A percentile compares a stretch with the other conserved stretches of the same genome.
These are phyloP conservation scores for Melolontha melolontha DNA, from an alignment of 2,888 invertebrate species.

Conservation along the genomic window DNA sequence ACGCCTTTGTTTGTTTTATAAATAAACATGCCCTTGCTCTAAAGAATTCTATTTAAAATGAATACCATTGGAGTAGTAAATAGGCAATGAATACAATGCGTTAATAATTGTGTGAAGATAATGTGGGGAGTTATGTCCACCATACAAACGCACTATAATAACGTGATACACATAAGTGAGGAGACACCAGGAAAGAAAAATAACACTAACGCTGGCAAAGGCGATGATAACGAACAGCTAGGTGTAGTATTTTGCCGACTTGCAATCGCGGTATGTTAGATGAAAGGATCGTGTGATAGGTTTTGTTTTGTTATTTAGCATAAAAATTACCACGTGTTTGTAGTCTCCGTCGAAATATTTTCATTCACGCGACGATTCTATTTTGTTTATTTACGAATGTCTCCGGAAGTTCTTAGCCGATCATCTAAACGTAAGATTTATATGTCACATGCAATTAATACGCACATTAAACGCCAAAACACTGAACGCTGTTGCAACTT, in stretches of 20 bases:
- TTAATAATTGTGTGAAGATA: slow-evolving; percentile 23
- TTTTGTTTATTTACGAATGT: slow-evolving; percentile 1
- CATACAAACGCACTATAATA: slow-evolving; percentile 20
- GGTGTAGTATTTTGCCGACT: slow-evolving; percentile 19
- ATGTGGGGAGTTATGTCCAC: slow-evolving; percentile 5
- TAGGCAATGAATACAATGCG: slow-evolving; percentile 26
- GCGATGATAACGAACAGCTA: slow-evolving; percentile 13
- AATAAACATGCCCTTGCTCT: slow-evolving; percentile 21
- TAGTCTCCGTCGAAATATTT: slow-evolving; percentile 2
- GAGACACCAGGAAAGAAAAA: background rate
- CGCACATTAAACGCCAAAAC: slow-evolving; percentile 15
- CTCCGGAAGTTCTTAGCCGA: slow-evolving; percentile 3
- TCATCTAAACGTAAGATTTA: slow-evolving; percentile 2
- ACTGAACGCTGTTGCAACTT: slow-evolving; percentile 10
- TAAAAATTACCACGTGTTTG: slow-evolving; percentile 37
- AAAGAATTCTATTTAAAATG: slow-evolving; percentile 13
- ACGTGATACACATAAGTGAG: slow-evolving; percentile 20
- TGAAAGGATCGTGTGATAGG: slow-evolving; percentile 5
- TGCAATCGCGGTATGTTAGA: slow-evolving; percentile 13
- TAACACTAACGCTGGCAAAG: slow-evolving; percentile 16
- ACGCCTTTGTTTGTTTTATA: slow-evolving; percentile 8
- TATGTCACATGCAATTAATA: slow-evolving; percentile 19
- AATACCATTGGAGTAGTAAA: slow-evolving; percentile 19
- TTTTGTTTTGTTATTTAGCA: slow-evolving; percentile 29
- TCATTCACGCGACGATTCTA: slow-evolving; percentile 21